Base-by-base conservation (phyloP, 2,888 invertebrate species). In the Idaea straminata region DNA sequence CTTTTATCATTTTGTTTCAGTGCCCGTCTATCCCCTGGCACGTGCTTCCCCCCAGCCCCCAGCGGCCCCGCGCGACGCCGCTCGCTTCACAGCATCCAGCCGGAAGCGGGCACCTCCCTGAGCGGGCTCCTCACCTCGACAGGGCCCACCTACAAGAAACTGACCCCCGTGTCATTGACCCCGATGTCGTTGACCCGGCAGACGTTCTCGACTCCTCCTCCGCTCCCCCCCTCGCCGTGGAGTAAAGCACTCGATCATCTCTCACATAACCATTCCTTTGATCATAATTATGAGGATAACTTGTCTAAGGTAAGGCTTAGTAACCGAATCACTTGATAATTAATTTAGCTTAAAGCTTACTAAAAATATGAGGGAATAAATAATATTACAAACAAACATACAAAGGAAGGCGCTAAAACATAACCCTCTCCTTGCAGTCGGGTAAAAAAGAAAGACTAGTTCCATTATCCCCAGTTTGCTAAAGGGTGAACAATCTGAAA, bases 261-360 rank as follows among this genome's bases (percentile, higher is more conserved):
- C 10, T 94, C 94, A 73, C 88, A 94, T 15, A 95, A 94, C 64
- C 95, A 95, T 80, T 95, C 95, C 5, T 94, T 94, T 77, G 94
- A 94, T 0, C 94, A 95, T 72, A 95, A 96, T 77, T 95, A 95
- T 75, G 95, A 95, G 69, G 94, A 95, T 67, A 95, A 95, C 68
- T 83, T 95, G 38, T 93, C 93, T 25, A 93, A 47, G 47, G 47
- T 47, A 47, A 47, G 36, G 36, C 10, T 7, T 10, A 4, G 5
- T 7, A 10, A 36, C 36, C 36, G 10, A 0, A 36, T 10, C 4
- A 36, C 36, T 10, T 1, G 36, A 7, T 36, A 36, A 36, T 5
- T 7, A 36, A 7, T 36, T 10, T 36, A 36, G 5, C 36, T 36
- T 25, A 3, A 25, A 25, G 25, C 25, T 25, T 25, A 25, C 25